A percentile compares a stretch with the other conserved stretches of the same genome.
phyloP scores from a whole-genome alignment of 2,888 invertebrate genomes.

The Kryphioiulus occultus region DNA sequence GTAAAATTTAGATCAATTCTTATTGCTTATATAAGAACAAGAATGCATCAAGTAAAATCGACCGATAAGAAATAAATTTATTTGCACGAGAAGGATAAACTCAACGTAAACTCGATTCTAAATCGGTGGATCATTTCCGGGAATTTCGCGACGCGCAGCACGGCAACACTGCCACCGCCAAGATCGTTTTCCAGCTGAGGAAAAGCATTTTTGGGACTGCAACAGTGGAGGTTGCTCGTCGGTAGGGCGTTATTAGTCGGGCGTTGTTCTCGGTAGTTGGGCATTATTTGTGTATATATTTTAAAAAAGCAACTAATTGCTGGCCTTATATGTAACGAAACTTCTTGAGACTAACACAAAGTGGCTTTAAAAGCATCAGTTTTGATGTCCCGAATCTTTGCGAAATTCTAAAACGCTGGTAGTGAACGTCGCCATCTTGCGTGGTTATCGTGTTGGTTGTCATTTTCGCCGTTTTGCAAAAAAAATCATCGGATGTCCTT shows the following conservation, averaged over 20 bases:
- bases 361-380: background rate
- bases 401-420: background rate
- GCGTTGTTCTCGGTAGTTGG: background rate
- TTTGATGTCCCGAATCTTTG: background rate
- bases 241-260: background rate
- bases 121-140: background rate
- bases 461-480: background rate
- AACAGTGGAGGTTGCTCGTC: background rate
- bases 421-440: background rate
- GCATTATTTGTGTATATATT: background rate
- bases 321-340: background rate
- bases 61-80: background rate
- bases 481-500: background rate
- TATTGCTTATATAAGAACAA: background rate
- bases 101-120: background rate
- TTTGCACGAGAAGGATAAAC: background rate
- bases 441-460: background rate
- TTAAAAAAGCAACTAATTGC: background rate
- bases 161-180: conserved; percentile 48
- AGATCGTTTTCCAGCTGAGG: conserved; percentile 50
- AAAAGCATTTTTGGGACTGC: conserved; percentile 13
- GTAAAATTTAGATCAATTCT: background rate
- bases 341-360: background rate
- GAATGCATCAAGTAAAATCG: background rate
- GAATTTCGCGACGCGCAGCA: background rate